Evolutionary conservation across 2,113 vertebrate species (phyloP), one percentile per base, ranked within the genome.

Genomic region (Excalfactoria chinensis): DNA sequence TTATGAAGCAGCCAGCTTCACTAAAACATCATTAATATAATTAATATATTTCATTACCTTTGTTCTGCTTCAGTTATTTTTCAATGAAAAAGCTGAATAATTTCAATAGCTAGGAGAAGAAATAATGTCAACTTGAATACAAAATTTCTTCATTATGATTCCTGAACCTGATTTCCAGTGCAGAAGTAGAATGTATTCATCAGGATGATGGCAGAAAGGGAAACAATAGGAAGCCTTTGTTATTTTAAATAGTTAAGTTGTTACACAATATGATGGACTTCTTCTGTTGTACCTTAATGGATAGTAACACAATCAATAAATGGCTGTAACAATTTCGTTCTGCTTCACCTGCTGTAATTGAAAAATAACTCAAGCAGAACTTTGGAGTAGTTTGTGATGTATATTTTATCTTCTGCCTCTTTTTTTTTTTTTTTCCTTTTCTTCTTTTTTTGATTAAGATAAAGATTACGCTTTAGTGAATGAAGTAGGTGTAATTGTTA

Each of bases 351-450:
- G 97, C 97, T 96, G 96, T 98, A 99, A 99, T 99, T 99, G 98
- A 98, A 99, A 98, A 98, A 97, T 98, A 98, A 98, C 97, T 98
- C 98, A 98, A 98, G 98, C 98, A 98, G 98, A 98, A 98, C 98
- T 98, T 97, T 97, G 95, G 96, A 96, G 91, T 94, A 97, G 83
- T 96, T 97, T 96, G 93, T 86, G 94, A 93, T 95, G 94, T 95
- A 90, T 95, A 85, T 95, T 93, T 96, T 93, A 95, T 80, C 44
- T 91, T 94, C 89, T 68, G 16, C 20, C 16, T 4, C 2, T 1
- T 43, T 83, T 90, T 51, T 51, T 3, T 1, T 40, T 83, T 90
- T 51, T 51, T 51, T 97, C 94, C 96, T 97, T 13, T 49, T 96
- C 96, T 79, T 67, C 96, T 79, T 67, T 80, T 97, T 98, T 97